Base-by-base conservation (phyloP, 2,888 invertebrate species). In the Heliconius sara region DNA sequence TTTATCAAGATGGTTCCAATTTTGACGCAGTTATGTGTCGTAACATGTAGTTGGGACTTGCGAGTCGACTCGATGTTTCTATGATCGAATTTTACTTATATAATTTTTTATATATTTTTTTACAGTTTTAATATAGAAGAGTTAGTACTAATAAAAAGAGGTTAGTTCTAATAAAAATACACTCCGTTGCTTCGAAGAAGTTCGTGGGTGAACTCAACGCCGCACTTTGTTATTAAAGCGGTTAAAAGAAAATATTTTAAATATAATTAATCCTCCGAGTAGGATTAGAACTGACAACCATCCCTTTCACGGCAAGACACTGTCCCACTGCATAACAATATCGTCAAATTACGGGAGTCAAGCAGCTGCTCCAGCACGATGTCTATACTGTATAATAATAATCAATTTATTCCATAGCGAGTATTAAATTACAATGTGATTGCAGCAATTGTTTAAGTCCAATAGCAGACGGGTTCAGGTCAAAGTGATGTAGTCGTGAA, bases 371-470 rank as follows among this genome's bases (percentile, higher is more conserved):
- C 43, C 19, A 25, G 70, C 25, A 25, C 43, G 43, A 25, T 27
- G 70, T 70, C 25, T 70, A 68, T 68, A 68, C 39, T 25, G 6
- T 68, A 70, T 70, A 27, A 70, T 70, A 47, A 70, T 25, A 47
- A 25, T 43, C 43, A 70, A 47, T 27, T 70, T 70, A 70, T 47
- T 27, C 16, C 30, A 47, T 25, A 70, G 70, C 25, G 25, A 70
- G 47, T 25, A 70, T 70, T 70, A 70, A 70, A 70, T 70, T 70
- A 70, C 43, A 72, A 73, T 66, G n/a, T 67, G 47, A 27, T 73
- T 65, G n/a, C 30, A 66, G 27, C 72, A 73, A 78, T 73, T 72
- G 73, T 78, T 57, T 78, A 78, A 66, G 57, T 73, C 57, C 66
- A 67, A 67, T 67, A 73, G 66, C 27, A 73, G 66, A 27, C 34